Evolutionary conservation across 2,113 vertebrate species (phyloP), one percentile per base, ranked within the genome.

Genomic region (Amazona guildingii): DNA sequence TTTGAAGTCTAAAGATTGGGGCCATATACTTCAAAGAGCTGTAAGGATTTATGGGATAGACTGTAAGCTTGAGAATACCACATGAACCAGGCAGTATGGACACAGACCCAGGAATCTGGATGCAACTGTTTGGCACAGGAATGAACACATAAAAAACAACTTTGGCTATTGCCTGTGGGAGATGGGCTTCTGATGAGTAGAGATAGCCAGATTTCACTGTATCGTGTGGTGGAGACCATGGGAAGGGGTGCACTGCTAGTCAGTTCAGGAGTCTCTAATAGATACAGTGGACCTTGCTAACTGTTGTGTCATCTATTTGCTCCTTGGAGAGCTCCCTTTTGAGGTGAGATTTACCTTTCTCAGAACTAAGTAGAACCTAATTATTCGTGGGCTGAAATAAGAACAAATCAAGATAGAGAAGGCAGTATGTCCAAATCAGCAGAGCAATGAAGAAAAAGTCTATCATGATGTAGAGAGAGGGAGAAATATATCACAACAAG

Each of bases 1-100:
- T 92, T 96, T 88, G 86, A 86, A 94, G 55, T 80, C 17, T 90
- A 79, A 90, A 52, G 76, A 90, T 61, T 6, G 2, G 64, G 83
- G 43, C 17, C 68, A 28, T 23, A n/a, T 48, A 72, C 79, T 93
- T 96, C 70, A 90, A 94, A 96, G 76, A 86, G 6, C 64, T 82
- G 37, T 63, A 69, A 69, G 66, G 70, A 92, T 95, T 91, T 94
- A 62, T n/a, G 28, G 62, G 12, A 21, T 28, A n/a, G 33, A 41
- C 37, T 62, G 19, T 33, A 66, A 79, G 28, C 20, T 54, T 76
- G 33, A 69, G 43, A 61, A 10, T 64, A 18, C 69, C 80, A 29
- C 0, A 5, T 43, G 59, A 90, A 69, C 39, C 33, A 72, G 44
- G 13, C 49, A 78, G 27, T 14, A 8, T 55, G 64, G 69, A 84